These are phyloP conservation scores for Lampris megalopsis DNA, from an alignment of 2,113 vertebrate species.

Conservation along the genomic window DNA sequence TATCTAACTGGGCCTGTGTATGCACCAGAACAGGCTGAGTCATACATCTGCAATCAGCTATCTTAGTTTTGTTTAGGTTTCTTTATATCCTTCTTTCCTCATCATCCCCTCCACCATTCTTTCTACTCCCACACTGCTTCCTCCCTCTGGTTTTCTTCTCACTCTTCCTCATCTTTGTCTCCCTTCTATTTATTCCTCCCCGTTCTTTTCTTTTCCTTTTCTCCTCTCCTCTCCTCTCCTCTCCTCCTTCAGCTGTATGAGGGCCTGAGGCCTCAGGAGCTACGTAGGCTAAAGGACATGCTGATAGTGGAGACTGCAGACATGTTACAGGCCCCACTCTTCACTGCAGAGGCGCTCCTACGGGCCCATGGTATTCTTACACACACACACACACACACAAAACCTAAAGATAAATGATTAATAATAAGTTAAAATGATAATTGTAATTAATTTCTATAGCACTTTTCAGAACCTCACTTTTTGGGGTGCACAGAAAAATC, in stretches of 20 bases:
- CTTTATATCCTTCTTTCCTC: background rate
- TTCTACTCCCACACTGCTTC: conserved; percentile 2
- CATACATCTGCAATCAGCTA: conserved; percentile 20
- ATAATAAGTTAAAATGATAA: no score
- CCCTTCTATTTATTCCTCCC: conserved; percentile 12
- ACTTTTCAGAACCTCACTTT: no score
- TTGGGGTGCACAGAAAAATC: no score
- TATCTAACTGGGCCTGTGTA: conserved; percentile 11
- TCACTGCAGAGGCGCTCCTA: conserved; percentile 96
- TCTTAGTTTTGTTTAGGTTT: conserved; percentile 32
- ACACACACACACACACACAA: conserved; percentile 23
- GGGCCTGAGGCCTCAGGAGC: conserved; percentile 93
- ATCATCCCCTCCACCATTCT: background rate
- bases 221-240: background rate
- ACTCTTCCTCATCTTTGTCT: background rate
- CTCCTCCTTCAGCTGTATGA: conserved; percentile 85
- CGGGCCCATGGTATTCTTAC: conserved; percentile 91
- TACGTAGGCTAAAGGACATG: conserved; percentile 96
- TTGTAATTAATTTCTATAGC: no score
- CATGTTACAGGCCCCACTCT: conserved; percentile 97
- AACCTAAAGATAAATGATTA: background rate
- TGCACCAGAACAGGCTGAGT: conserved; percentile 12
- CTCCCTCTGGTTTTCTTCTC: background rate
- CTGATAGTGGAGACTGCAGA: conserved; percentile 98
- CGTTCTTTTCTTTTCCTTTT: background rate